Conservation (phyloP, 2,888 invertebrate species). For the Seira sanloemensis region DNA sequence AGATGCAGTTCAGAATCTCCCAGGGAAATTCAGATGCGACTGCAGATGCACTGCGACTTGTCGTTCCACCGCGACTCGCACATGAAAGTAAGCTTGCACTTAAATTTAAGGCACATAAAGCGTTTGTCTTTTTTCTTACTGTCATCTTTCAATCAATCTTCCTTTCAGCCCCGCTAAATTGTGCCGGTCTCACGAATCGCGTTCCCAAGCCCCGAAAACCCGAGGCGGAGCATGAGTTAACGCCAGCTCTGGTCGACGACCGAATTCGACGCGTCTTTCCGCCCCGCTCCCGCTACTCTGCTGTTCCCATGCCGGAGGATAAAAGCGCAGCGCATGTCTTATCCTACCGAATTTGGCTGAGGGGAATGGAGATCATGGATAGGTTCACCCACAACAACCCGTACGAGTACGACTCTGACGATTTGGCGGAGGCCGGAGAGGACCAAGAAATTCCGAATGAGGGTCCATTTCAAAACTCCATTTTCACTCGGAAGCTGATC, state of each 20-base stretch:
- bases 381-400: slow-evolving; percentile 51
- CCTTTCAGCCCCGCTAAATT: too few species aligned
- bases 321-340: slow-evolving; percentile 15
- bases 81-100: too few species aligned
- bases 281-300: slow-evolving; percentile 29
- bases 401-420: slow-evolving; percentile 50
- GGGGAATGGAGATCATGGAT: slow-evolving; percentile 62
- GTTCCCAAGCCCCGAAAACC: too few species aligned
- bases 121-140: too few species aligned
- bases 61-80: too few species aligned
- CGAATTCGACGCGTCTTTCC: slow-evolving; percentile 28
- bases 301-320: slow-evolving; percentile 20
- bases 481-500: slow-evolving; percentile 54
- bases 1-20: too few species aligned
- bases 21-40: too few species aligned
- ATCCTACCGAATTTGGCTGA: slow-evolving; percentile 42
- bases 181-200: too few species aligned
- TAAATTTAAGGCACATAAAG: too few species aligned
- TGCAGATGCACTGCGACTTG: too few species aligned
- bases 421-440: slow-evolving; percentile 45
- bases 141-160: too few species aligned
- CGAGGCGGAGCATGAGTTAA: slow-evolving; percentile 23
- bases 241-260: slow-evolving; percentile 27
- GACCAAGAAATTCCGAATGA: slow-evolving; percentile 44
- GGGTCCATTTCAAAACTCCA: slow-evolving; percentile 57